phyloP scores from a whole-genome alignment of 1,140 invertebrate species.

The Colletes latitarsis region DNA sequence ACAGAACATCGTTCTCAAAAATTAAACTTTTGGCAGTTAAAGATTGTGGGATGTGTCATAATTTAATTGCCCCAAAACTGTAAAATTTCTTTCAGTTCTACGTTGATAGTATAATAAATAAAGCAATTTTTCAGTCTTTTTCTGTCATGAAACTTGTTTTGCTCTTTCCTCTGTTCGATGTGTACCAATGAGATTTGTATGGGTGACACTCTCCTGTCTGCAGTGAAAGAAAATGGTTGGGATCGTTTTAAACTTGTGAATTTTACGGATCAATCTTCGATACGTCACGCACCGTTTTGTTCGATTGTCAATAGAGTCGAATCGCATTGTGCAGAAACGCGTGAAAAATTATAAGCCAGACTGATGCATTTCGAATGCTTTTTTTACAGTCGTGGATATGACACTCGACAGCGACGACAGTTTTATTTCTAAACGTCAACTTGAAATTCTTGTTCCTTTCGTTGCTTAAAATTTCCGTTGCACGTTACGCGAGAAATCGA shows the following conservation, averaged over 20 bases:
- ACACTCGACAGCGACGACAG: not conserved
- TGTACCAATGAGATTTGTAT: slow-evolving; percentile 12
- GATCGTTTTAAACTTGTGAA: slow-evolving; percentile 14
- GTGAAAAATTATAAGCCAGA: not conserved
- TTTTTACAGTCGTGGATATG: not conserved
- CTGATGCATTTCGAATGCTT: not conserved
- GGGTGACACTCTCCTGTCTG: not conserved
- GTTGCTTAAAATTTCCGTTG: too few relatives aligned
- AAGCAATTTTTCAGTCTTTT: not conserved
- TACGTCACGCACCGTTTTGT: slow-evolving; percentile 9
- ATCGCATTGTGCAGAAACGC: not conserved
- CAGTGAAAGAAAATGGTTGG: slow-evolving; percentile 6
- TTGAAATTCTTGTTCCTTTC: not conserved
- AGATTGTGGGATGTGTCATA: too few relatives aligned
- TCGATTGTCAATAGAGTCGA: slow-evolving; percentile 13
- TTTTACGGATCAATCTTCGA: slow-evolving; percentile 17
- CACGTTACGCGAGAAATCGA: too few relatives aligned
- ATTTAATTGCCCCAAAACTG: not conserved
- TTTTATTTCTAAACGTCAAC: not conserved
- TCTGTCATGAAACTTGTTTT: not conserved
- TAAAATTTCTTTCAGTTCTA: not conserved
- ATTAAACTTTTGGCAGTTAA: too few relatives aligned
- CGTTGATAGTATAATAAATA: not conserved
- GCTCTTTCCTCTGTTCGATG: slow-evolving; percentile 1
- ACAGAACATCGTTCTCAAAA: too few relatives aligned